Evolutionary conservation across 2,797 vertebrate genomes (phyloP).

Genomic region (Menidia menidia): DNA sequence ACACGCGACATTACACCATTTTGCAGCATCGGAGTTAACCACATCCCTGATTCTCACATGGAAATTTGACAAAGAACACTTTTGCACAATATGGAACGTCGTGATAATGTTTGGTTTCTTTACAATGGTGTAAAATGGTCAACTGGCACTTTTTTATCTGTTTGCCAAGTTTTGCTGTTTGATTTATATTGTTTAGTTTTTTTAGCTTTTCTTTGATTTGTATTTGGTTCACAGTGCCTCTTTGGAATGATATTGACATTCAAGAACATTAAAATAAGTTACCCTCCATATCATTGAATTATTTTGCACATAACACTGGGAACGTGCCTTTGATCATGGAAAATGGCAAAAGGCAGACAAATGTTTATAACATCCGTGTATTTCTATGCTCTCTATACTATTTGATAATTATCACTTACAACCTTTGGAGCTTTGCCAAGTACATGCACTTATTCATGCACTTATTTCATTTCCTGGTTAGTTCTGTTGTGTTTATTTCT

Average conservation of each 20-base stretch:
- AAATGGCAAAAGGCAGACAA: too few species aligned
- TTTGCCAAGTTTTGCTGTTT: not conserved
- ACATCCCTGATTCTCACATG: constrained; percentile 10
- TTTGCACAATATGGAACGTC: constrained; percentile 1
- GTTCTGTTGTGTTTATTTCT: not conserved
- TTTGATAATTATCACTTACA: not conserved
- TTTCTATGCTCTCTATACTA: constrained; percentile 1
- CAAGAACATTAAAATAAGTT: not conserved
- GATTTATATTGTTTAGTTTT: not conserved
- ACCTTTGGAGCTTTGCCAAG: constrained; percentile 16
- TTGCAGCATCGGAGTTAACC: constrained; percentile 18
- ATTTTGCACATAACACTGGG: not conserved
- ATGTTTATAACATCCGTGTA: not conserved
- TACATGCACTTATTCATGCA: not conserved
- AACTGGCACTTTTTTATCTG: not conserved
- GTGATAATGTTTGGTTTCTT: constrained; percentile 22
- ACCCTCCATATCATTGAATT: not conserved
- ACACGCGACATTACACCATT: constrained; percentile 16
- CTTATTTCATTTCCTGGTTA: not conserved
- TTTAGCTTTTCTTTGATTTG: not conserved
- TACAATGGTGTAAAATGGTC: not conserved
- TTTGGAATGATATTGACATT: not conserved
- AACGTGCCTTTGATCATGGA: not conserved
- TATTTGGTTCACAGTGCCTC: not conserved
- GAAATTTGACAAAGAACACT: constrained; percentile 19